Evolutionary conservation across 2,113 vertebrate species (phyloP), one percentile per base, ranked within the genome.

Genomic region (Physeter macrocephalus): DNA sequence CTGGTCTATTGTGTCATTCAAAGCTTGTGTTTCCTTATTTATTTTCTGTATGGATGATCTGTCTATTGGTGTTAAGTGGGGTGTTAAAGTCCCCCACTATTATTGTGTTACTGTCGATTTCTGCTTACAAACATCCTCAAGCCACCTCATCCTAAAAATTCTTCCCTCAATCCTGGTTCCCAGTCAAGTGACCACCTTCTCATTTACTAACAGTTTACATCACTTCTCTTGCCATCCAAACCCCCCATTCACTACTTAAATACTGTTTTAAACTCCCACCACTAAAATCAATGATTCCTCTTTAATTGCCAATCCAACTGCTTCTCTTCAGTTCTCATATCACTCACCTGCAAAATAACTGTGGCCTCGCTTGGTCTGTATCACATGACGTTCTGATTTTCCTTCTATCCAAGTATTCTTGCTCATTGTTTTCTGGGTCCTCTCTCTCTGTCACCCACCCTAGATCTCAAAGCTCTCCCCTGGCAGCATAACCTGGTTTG

Each of bases 101-200:
- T 52, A 52, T 18, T 52, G 5, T 17, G 52, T 52, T 18, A 52
- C 52, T 52, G 52, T 52, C 17, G 15, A 52, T 52, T 36, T 77
- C 54, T 66, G 39, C 81, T 95, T 88, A 87, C 27, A 93, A 96
- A 93, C 67, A 90, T 14, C 88, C 5, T 87, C 61, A 87, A 80
- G 13, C 21, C 43, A 90, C 43, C 54, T 90, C 89, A 66, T 54
- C 74, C 59, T 86, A 90, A 94, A 94, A 88, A 59, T 39, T 78
- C 62, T 75, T 69, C 57, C 57, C 25, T 74, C 69, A 41, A 86
- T 85, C 36, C 59, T 74, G 57, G 9, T 64, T 90, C 41, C 23
- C 59, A 87, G 25, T 64, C 59, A 86, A 86, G 31, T 83, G 69
- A 59, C 36, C 39, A 90, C 43, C 66, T 93, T 39, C 59, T 85